Base-by-base conservation (phyloP, 2,797 vertebrate genomes). In the Astyanax mexicanus region DNA sequence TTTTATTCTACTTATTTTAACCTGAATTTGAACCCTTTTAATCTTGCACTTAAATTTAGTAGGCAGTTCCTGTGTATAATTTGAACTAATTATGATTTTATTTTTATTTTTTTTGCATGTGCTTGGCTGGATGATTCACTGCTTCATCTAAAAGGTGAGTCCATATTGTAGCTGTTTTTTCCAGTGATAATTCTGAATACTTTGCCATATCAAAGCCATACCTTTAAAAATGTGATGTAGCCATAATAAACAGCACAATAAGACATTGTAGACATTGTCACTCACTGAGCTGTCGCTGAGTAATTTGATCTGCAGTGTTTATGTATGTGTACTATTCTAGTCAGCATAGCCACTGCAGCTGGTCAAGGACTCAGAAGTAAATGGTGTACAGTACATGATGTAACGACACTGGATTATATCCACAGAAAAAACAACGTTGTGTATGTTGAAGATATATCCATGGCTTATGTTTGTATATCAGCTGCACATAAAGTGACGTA, bases 91-190 rank as follows among this genome's bases (percentile, higher is more conserved):
- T 17, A 11, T 4, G 35, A 6, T 68, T 19, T 64, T 23, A 29
- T 65, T 13, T n/a, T n/a, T n/a, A n/a, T 71, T 64, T 71, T 27
- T 64, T 55, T 77, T 70, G 3, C 38, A 78, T 83, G 25, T 69
- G 29, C 21, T 35, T 40, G 61, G 21, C 21, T 68, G 55, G 47
- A 54, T 75, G 67, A 62, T 83, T 44, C 19, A 15, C 67, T 65
- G 72, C 40, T 75, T 12, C 32, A 52, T 47, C 37, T 13, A 69
- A 25, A 78, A 83, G 78, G 81, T 83, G 68, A 83, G 78, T 78
- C 35, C 71, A 57, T 74, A 80, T 80, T 74, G 79, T 74, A 62
- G 62, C 23, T 78, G 6, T 21, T 60, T 83, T n/a, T 54, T 32
- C 38, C 15, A 73, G 45, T 68, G 64, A 38, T n/a, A n/a, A n/a